phyloP scores from a whole-genome alignment of 1,140 invertebrate species.

The Philopotamus ludificatus region DNA sequence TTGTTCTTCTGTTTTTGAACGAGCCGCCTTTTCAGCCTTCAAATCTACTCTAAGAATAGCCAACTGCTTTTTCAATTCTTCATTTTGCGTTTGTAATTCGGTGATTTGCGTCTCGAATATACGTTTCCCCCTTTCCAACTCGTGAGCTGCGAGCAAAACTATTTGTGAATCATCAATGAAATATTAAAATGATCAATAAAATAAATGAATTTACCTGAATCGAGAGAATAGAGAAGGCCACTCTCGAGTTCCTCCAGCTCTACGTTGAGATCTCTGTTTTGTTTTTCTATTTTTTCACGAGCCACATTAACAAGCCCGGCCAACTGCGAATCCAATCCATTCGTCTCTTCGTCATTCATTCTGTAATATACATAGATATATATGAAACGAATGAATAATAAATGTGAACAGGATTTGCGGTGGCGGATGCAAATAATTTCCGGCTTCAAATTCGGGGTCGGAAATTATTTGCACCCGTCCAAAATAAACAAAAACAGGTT shows the following conservation, averaged over 20 bases:
- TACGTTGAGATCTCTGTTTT: slow-evolving; percentile 91
- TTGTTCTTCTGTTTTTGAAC: slow-evolving; percentile 92
- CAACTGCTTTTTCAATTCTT: slow-evolving; percentile 89
- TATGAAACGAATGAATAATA: background rate
- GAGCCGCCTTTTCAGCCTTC: slow-evolving; percentile 85
- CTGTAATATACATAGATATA: slow-evolving; percentile 44
- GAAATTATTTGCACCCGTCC: too few species aligned
- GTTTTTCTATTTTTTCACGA: slow-evolving; percentile 90
- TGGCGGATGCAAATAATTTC: too few species aligned
- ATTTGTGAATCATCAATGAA: slow-evolving; percentile 3
- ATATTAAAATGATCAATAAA: too few species aligned
- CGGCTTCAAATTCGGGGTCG: too few species aligned
- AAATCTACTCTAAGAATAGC: slow-evolving; percentile 91
- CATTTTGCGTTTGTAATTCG: slow-evolving; percentile 87
- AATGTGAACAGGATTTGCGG: too few species aligned
- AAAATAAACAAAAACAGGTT: too few species aligned
- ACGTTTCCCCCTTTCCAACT: slow-evolving; percentile 90
- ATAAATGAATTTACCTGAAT: slow-evolving; percentile 71
- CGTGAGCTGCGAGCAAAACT: slow-evolving; percentile 62
- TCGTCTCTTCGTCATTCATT: slow-evolving; percentile 87
- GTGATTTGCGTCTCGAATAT: slow-evolving; percentile 88
- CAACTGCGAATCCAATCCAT: slow-evolving; percentile 78
- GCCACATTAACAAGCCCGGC: too few species aligned
- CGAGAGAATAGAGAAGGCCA: slow-evolving; percentile 91
- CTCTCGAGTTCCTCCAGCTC: slow-evolving; percentile 96